phyloP scores from a whole-genome alignment of 2,113 vertebrate species.

The Lagopus leucura region DNA sequence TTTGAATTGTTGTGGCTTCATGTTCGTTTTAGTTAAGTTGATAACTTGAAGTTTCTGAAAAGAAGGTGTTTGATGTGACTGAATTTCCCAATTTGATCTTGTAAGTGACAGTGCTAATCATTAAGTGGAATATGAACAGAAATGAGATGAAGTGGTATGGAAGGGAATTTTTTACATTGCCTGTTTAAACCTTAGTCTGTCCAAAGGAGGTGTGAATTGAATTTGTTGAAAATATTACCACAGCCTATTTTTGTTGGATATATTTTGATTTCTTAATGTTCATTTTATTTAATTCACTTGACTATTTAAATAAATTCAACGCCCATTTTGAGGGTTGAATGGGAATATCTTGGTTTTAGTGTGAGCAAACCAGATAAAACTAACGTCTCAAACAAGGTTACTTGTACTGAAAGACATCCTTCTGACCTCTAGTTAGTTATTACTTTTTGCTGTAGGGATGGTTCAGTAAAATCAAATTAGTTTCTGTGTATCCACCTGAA shows the following conservation, averaged over 20 bases:
- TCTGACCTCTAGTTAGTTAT: not conserved
- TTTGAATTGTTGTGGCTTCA: not conserved
- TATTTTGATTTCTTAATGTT: constrained; percentile 39
- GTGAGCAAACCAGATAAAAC: not conserved
- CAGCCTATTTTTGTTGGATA: not conserved
- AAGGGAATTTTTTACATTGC: not conserved
- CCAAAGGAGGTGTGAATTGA: not conserved
- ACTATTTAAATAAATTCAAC: not conserved
- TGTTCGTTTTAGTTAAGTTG: not conserved
- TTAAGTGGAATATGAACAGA: not conserved
- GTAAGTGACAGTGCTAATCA: not conserved
- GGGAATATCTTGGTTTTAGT: not conserved
- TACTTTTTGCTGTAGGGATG: not conserved
- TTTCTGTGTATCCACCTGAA: not conserved
- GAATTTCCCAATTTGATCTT: not conserved
- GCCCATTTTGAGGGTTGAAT: not conserved
- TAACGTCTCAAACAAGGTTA: not conserved
- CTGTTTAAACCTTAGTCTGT: not conserved
- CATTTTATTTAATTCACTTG: constrained; percentile 14
- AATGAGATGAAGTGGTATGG: not conserved
- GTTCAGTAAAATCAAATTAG: not conserved
- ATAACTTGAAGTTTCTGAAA: not conserved
- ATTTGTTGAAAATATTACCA: constrained; percentile 2
- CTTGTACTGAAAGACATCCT: not conserved
- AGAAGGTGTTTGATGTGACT: not conserved